A percentile compares a stretch with the other conserved stretches of the same genome.
phyloP scores from a whole-genome alignment of 2,888 invertebrate species.

The Capitulum mitella region DNA sequence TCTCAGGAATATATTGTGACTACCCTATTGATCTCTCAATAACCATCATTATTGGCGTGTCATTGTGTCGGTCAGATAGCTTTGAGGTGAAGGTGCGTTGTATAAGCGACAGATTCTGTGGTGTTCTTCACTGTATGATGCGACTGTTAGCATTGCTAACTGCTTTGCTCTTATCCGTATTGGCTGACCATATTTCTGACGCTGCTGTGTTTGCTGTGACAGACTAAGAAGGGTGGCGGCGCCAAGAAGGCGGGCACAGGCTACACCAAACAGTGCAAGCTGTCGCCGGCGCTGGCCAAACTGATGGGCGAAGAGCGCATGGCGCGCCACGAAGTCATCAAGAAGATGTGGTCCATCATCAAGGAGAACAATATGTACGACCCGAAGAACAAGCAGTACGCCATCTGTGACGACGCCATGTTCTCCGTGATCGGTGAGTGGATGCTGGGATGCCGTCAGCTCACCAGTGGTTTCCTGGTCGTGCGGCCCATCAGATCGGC shows the following conservation, averaged over 20 bases:
- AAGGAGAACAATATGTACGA: slow-evolving; percentile 80
- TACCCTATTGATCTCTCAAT: too few relatives aligned
- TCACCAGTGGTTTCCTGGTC: background rate
- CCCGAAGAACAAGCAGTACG: slow-evolving; percentile 89
- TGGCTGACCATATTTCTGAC: too few relatives aligned
- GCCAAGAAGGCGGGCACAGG: slow-evolving; percentile 45
- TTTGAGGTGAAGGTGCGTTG: too few relatives aligned
- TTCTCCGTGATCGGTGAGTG: slow-evolving; percentile 71
- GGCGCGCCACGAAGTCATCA: slow-evolving; percentile 84
- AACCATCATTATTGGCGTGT: too few relatives aligned
- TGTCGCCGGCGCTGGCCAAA: slow-evolving; percentile 75
- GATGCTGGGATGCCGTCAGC: background rate
- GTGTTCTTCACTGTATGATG: too few relatives aligned
- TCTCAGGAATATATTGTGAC: too few relatives aligned
- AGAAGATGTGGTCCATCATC: slow-evolving; percentile 81
- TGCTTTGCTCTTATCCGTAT: too few relatives aligned
- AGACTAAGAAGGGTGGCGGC: background rate
- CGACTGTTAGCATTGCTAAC: too few relatives aligned
- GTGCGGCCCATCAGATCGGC: too few relatives aligned
- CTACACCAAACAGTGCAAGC: slow-evolving; percentile 73
- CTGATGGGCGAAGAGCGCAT: slow-evolving; percentile 74
- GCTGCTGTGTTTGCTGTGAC: too few relatives aligned
- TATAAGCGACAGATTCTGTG: too few relatives aligned
- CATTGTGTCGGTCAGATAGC: too few relatives aligned
- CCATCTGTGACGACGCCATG: slow-evolving; percentile 85